These are phyloP conservation scores for Sitophilus oryzae DNA, from an alignment of 1,140 invertebrate genomes.

Conservation along the genomic window DNA sequence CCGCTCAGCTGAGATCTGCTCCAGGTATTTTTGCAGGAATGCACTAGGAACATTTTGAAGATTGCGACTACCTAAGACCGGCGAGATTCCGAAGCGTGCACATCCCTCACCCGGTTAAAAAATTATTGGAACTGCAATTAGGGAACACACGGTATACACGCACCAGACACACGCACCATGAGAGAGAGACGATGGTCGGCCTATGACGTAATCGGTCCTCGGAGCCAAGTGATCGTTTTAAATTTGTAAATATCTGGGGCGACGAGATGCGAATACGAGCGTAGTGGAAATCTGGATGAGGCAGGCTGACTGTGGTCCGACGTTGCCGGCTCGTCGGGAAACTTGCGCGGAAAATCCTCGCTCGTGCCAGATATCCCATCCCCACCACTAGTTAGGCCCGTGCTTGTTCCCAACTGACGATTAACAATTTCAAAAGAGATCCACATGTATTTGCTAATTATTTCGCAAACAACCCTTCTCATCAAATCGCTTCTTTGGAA, in stretches of 20 bases:
- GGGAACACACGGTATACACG: constrained; percentile 12
- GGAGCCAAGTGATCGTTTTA: constrained; percentile 25
- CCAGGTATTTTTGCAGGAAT: neutral
- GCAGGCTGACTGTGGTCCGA: constrained; percentile 15
- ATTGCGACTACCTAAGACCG: neutral
- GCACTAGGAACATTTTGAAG: neutral
- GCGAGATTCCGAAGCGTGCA: neutral
- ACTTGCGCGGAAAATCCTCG: constrained; percentile 23
- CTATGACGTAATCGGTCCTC: constrained; percentile 23
- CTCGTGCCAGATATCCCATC: constrained; percentile 8
- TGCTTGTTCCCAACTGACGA: neutral
- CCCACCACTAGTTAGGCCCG: constrained; percentile 10
- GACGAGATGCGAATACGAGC: constrained; percentile 21
- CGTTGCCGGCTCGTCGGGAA: constrained; percentile 20
- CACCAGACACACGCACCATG: constrained; percentile 19
- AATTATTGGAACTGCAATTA: neutral
- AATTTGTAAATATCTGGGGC: constrained; percentile 29
- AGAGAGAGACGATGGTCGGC: constrained; percentile 15
- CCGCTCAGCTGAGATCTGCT: neutral
- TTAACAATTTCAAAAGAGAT: neutral
- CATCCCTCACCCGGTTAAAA: neutral
- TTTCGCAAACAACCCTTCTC: too few species aligned
- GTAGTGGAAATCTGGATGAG: constrained; percentile 19
- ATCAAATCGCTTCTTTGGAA: too few species aligned
- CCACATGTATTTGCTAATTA: too few species aligned